These are phyloP conservation scores for Epinotia bilunana DNA, from an alignment of 2,888 invertebrate genomes.

Conservation along the genomic window DNA sequence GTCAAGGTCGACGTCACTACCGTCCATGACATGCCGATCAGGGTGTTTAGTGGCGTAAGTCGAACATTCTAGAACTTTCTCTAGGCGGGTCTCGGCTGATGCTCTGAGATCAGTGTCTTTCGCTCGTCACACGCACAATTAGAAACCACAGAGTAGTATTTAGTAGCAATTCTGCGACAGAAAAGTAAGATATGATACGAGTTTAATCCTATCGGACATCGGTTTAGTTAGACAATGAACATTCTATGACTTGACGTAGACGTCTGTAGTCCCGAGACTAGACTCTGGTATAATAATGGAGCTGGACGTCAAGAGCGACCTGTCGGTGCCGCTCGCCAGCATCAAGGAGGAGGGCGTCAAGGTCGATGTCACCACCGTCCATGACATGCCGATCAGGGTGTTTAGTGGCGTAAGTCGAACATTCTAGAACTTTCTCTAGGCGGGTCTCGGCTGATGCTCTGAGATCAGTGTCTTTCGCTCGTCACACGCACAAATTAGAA, in stretches of 20 bases:
- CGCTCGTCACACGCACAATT: no score
- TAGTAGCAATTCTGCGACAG: no score
- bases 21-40: conserved; percentile 63
- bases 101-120: no score
- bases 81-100: background rate
- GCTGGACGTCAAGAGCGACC: conserved; percentile 51
- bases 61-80: conserved; percentile 15
- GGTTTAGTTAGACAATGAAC: no score
- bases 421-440: conserved; percentile 15
- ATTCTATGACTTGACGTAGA: no score
- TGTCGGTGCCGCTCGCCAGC: conserved; percentile 74
- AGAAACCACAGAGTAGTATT: no score
- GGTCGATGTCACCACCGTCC: conserved; percentile 63
- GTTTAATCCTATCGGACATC: no score
- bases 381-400: conserved; percentile 65
- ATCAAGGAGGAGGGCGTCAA: conserved; percentile 78
- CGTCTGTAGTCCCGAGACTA: no score
- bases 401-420: conserved; percentile 65
- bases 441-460: no score
- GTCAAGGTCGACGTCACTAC: conserved; percentile 67
- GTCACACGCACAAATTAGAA: no score
- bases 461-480: no score
- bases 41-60: conserved; percentile 68
- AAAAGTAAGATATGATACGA: no score
- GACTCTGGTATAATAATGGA: conserved; percentile 61